phyloP scores from a whole-genome alignment of 2,888 invertebrate genomes.

The Erebia aethiops region DNA sequence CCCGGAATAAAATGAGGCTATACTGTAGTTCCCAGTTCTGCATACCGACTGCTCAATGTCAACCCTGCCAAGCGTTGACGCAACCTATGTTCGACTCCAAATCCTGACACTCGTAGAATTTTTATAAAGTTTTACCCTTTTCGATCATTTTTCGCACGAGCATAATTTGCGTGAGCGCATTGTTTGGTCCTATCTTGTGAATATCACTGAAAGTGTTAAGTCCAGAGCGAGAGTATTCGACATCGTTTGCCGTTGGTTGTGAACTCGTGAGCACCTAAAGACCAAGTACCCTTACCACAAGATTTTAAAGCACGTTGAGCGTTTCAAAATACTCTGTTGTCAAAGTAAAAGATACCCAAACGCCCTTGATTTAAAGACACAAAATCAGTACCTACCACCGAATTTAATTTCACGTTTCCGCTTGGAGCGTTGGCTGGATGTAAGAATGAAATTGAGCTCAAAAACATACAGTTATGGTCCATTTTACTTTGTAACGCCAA shows the following conservation, averaged over 20 bases:
- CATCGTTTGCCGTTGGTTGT: slow-evolving; percentile 51
- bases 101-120: slow-evolving; percentile 59
- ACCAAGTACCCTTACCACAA: not conserved
- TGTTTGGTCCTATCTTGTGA: slow-evolving; percentile 11
- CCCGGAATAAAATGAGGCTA: slow-evolving; percentile 55
- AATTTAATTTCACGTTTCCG: too few relatives aligned
- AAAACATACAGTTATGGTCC: too few relatives aligned
- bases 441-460: too few relatives aligned
- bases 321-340: too few relatives aligned
- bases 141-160: slow-evolving; percentile 62
- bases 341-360: too few relatives aligned
- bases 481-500: too few relatives aligned
- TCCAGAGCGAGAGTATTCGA: slow-evolving; percentile 36
- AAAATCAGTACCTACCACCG: too few relatives aligned
- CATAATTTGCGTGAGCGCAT: slow-evolving; percentile 27
- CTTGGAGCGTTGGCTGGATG: too few relatives aligned
- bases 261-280: slow-evolving; percentile 40
- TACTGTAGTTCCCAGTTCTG: slow-evolving; percentile 39
- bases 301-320: too few relatives aligned
- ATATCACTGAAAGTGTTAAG: slow-evolving; percentile 30
- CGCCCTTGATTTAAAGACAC: too few relatives aligned
- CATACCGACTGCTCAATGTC: slow-evolving; percentile 61
- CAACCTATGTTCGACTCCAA: slow-evolving; percentile 58
- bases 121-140: slow-evolving; percentile 74
- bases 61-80: slow-evolving; percentile 53